Conservation (phyloP, 2,113 vertebrate species). For the Oryzias javanicus region DNA sequence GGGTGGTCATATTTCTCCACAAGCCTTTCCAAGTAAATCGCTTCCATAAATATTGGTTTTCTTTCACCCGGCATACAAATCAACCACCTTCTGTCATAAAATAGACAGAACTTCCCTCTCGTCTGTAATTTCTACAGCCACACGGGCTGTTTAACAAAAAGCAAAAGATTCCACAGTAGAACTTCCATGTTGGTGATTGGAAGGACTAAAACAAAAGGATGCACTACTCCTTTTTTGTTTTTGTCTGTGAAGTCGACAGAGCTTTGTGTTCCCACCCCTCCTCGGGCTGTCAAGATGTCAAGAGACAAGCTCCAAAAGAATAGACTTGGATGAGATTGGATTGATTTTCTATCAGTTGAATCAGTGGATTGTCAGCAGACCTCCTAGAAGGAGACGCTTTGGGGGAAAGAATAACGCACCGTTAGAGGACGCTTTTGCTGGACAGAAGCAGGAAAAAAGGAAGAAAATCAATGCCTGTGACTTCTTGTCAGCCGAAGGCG, state of each 20-base stretch:
- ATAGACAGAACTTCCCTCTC: slow-evolving; percentile 3
- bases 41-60: slow-evolving; percentile 5
- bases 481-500: slow-evolving; percentile 18
- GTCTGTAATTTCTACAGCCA: not conserved
- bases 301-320: slow-evolving; percentile 35
- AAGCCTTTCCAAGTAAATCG: not conserved
- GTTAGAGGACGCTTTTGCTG: slow-evolving; percentile 5
- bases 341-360: slow-evolving; percentile 61
- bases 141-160: slow-evolving; percentile 16
- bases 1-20: not conserved
- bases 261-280: slow-evolving; percentile 15
- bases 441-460: not conserved
- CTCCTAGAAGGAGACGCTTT: slow-evolving; percentile 15
- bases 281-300: slow-evolving; percentile 30
- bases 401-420: slow-evolving; percentile 21
- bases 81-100: slow-evolving; percentile 6
- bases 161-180: slow-evolving; percentile 5
- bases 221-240: not conserved
- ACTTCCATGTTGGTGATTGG: slow-evolving; percentile 1
- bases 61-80: slow-evolving; percentile 16
- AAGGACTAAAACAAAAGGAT: slow-evolving; percentile 18
- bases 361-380: slow-evolving; percentile 43
- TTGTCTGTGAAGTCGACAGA: not conserved
- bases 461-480: slow-evolving; percentile 47
- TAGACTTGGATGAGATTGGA: slow-evolving; percentile 38